Evolutionary conservation across 37 sponge, comb jelly and placozoan genomes (phyloP).

Genomic region (Tethya wilhelma): DNA sequence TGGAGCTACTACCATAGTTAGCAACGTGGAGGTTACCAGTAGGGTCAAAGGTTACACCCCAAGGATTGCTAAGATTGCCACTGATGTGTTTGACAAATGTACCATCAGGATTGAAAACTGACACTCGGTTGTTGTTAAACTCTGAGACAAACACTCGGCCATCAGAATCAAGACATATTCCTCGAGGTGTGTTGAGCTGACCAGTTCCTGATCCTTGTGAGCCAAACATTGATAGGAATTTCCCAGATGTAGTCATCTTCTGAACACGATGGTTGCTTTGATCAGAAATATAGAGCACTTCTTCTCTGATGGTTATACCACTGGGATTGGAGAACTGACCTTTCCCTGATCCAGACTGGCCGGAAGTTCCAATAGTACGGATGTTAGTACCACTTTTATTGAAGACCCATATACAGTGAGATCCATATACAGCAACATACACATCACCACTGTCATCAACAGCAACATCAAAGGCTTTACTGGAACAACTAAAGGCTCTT

Average conservation of each 20-base stretch:
- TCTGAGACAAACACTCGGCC: constrained; percentile 41
- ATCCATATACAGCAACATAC: constrained; percentile 11
- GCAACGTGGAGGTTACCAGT: constrained; percentile 32
- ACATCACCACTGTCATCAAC: constrained; percentile 28
- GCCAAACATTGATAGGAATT: constrained; percentile 44
- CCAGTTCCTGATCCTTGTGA: constrained; percentile 22
- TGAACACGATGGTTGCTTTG: constrained; percentile 25
- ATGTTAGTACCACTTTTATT: not conserved
- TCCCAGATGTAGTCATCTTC: constrained; percentile 19
- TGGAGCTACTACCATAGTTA: not conserved
- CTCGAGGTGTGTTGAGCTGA: constrained; percentile 27
- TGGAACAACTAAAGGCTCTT: not conserved
- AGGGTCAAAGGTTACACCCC: constrained; percentile 40
- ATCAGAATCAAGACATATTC: constrained; percentile 24
- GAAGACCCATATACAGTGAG: constrained; percentile 21
- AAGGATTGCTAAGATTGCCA: constrained; percentile 12
- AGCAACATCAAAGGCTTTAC: constrained; percentile 38
- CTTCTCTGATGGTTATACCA: constrained; percentile 38
- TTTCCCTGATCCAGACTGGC: constrained; percentile 25
- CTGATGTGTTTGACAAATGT: constrained; percentile 10
- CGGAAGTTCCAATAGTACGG: constrained; percentile 5
- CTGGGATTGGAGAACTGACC: constrained; percentile 32
- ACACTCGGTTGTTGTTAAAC: constrained; percentile 19
- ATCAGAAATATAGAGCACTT: constrained; percentile 47
- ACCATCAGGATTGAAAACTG: constrained; percentile 42